Conservation (phyloP, 1,140 invertebrate species). For the Calephelis virginiensis region DNA sequence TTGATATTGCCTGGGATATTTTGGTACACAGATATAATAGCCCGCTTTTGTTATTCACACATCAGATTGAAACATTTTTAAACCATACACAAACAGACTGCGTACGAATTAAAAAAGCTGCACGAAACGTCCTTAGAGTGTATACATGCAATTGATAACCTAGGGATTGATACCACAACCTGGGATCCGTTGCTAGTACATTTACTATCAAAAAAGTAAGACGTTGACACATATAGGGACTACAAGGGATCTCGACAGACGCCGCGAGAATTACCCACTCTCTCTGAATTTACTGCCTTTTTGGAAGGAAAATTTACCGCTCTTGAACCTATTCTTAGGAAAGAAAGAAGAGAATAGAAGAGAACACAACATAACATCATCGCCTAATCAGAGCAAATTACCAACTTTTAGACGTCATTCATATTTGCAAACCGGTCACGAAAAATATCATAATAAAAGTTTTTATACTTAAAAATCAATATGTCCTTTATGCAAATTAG, state of each 20-base stretch:
- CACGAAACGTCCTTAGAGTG: conserved; percentile 24
- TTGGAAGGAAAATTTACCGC: conserved; percentile 17
- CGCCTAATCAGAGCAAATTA: too few species aligned
- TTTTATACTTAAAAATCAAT: conserved; percentile 7
- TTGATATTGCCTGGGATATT: too few species aligned
- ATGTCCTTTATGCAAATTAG: conserved; percentile 19
- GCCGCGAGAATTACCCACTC: too few species aligned
- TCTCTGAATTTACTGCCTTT: conserved; percentile 4
- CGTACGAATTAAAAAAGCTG: conserved; percentile 19
- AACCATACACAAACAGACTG: conserved; percentile 23
- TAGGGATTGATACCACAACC: conserved; percentile 27
- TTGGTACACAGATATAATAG: too few species aligned
- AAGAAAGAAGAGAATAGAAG: too few species aligned
- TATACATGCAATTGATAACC: too few species aligned
- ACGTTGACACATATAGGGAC: conserved; percentile 21
- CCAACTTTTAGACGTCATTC: neutral
- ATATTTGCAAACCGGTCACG: neutral
- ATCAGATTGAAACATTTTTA: conserved; percentile 25
- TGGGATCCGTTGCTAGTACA: conserved; percentile 32
- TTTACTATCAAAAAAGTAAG: too few species aligned
- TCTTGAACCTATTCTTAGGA: too few species aligned
- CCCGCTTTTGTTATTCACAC: too few species aligned
- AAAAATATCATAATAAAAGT: conserved; percentile 3
- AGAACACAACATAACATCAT: too few species aligned
- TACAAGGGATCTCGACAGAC: conserved; percentile 22